Evolutionary conservation across 2,888 invertebrate genomes (phyloP), one percentile per base, ranked within the genome.

Genomic region (Temnothorax unifasciatus): DNA sequence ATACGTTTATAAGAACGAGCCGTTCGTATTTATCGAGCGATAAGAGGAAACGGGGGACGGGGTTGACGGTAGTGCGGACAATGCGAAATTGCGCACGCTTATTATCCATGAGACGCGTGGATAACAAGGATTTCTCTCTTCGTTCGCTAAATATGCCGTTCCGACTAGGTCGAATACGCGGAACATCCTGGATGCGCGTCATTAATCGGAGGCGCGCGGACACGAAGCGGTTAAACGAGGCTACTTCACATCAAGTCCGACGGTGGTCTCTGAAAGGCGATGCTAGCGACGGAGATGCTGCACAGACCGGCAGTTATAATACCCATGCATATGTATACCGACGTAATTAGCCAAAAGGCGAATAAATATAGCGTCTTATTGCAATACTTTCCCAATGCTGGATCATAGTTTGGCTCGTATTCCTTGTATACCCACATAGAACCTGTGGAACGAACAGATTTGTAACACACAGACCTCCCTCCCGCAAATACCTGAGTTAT

Each of bases 361-460:
- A 96, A 97, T 90, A 96, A 95, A 94, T 97, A 97, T 41, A 97
- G 94, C n/a, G 96, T 96, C 92, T 96, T 96, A 92, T 97, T 96
- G 94, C 97, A 97, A 93, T 96, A 97, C 89, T 95, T 94, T 34
- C 95, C 95, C 21, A 91, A 89, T 6, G 94, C 88, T 34, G 95
- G 95, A 89, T 96, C 95, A 90, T 96, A 96, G 91, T 96, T 96
- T 73, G 96, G 96, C 92, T 96, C 95, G 90, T 96, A 96, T 86
- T 96, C 96, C 91, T 96, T 96, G 93, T 97, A 97, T 2, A 97
- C 96, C 96, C 97, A 97, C 83, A 97, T 96, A 75, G 97, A 97
- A 85, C 97, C 97, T 97, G 91, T 11, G 34, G 18, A 15, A 38
- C 29, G 3, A n/a, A 15, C 1, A 59, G 29, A 59, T 34, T 34